Evolutionary conservation across 2,888 invertebrate species (phyloP), one percentile per base, ranked within the genome.

Genomic region (Gibbula magus): DNA sequence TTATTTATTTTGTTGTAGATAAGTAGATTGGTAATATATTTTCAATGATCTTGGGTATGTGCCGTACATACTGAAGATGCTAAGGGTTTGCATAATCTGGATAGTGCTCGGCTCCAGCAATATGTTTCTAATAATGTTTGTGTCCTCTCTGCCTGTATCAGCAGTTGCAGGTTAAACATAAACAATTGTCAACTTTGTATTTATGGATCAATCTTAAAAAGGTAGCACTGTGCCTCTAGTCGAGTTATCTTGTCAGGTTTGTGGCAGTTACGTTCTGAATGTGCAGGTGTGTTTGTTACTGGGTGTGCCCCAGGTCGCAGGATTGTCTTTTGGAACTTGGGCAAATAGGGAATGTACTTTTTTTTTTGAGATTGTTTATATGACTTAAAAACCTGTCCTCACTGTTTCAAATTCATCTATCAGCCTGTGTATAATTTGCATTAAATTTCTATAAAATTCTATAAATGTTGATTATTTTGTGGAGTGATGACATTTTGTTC

Each of bases 381-480:
- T 45, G 45, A 45, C 45, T 45, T 45, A 45, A 45, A n/a, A 45
- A 10, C 45, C 39, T 70, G 70, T 70, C 70, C 70, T 75, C 66
- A 61, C 61, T 35, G 39, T 67, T 45, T 45, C 45, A 45, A 45
- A 45, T 51, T 51, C 77, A 77, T 77, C 77, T 29, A 66, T 77
- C 77, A 77, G 52, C 32, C 77, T 77, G 56, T 70, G 70, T 61
- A 45, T 66, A 77, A 75, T 75, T 75, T 75, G 75, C 54, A 75
- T 75, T 75, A 54, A 52, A 75, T 54, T 75, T 75, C 75, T 56
- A 75, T 75, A 75, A 54, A 54, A 53, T 32, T 75, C 53, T 75
- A 75, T 75, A 75, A 75, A 75, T 75, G 77, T 78, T 66, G 66
- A 78, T 66, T 29, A 78, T 78, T 75, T 51, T 78, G 70, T 78